Evolutionary conservation across 2,113 vertebrate species (phyloP), one percentile per base, ranked within the genome.

Genomic region (Bubo blakistoni): DNA sequence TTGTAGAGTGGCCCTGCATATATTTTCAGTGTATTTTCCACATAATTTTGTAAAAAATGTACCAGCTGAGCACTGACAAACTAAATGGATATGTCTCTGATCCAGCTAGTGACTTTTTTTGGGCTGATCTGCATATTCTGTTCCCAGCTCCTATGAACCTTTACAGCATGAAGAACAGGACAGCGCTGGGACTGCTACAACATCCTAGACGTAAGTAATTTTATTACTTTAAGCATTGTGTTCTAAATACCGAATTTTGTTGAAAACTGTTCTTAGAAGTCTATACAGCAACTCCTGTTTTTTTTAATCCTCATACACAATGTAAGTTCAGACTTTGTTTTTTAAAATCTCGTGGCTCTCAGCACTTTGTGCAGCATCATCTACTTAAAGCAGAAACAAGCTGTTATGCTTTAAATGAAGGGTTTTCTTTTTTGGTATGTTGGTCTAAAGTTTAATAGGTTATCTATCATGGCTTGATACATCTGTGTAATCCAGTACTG

Each of bases 381-480:
- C 40, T 70, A 9, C 66, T 65, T 51, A 42, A 91, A 93, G 38
- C 17, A 11, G 32, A 47, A 66, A 34, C n/a, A 71, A 58, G 2
- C 8, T 47, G 2, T 51, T 69, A 55, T 57, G 20, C 57, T 86
- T 86, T 58, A 20, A 66, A 52, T 21, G 1, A 51, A 67, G 21
- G 5, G 6, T 5, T 70, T 81, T n/a, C 2, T 52, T 40, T 42
- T 70, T 44, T 3, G 0, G 2, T 54, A 3, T 20, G 3, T 77
- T 54, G 51, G 32, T 19, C 8, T 49, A 25, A 83, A 74, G 24
- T 81, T 34, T 78, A 27, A 18, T 47, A 21, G 16, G 11, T 54
- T 81, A 34, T 30, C 17, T 83, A 0, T n/a, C 1, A 11, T 25
- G 10, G 3, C 13, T 81, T 1, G 0, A 3, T 89, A 38, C 30